Base-by-base conservation (phyloP, 2,888 invertebrate genomes). In the Conistra vaccinii region DNA sequence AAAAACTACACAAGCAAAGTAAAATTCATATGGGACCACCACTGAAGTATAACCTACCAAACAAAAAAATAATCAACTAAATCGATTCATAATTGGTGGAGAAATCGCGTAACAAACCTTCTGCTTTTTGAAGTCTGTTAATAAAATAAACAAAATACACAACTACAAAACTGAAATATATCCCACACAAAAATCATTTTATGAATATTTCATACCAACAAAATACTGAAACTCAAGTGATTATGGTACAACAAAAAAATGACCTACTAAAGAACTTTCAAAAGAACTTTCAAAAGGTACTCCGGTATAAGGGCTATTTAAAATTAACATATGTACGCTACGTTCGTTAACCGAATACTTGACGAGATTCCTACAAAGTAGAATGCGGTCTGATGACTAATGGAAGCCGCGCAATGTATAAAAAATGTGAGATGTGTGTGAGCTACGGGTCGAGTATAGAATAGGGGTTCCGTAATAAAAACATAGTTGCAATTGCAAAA, bases 291-390 rank as follows among this genome's bases (percentile, higher is more conserved):
- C 42, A 69, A 74, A 83, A 80, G 85, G 76, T 65, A 68, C 61
- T 69, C 55, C 74, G 45, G 57, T 26, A 53, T 61, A 73, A 68
- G 69, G 73, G 69, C 32, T 69, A 67, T 85, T 83, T 71, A 69
- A 84, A 85, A 85, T 87, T 83, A 87, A 75, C 85, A 80, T 84
- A 72, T 62, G 45, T 74, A 78, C 53, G 26, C 26, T 63, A 39
- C 67, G 72, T 80, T 87, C 79, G 85, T 80, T 82, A 82, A 70
- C 72, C 48, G 81, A 80, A 87, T 85, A 77, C 80, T 75, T 73
- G 78, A 83, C 73, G 81, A 75, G 76, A 76, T 78, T 73, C 78
- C 82, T 62, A 61, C 61, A 69, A 58, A 23, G 61, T 17, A 81
- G 81, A 85, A 85, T 81, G 80, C 68, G 55, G 69, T 35, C 26